Evolutionary conservation across 1,140 invertebrate genomes (phyloP).

Genomic region (Heliothis subflexa): DNA sequence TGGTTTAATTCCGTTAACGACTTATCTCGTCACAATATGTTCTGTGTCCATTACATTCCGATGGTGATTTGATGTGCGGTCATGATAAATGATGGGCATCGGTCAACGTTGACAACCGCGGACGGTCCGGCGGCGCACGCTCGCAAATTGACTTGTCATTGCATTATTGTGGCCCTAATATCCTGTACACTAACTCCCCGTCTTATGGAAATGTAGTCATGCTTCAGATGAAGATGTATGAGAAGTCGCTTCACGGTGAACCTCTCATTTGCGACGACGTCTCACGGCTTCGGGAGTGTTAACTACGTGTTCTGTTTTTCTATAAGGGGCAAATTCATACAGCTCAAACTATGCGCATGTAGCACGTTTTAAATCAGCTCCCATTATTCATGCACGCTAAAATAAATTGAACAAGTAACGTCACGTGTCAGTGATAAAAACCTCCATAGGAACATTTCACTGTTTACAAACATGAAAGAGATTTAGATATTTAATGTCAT

Average conservation of each 20-base stretch:
- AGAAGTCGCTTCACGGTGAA: slow-evolving; percentile 11
- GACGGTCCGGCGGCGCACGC: slow-evolving; percentile 24
- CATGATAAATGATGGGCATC: slow-evolving; percentile 54
- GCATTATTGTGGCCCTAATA: slow-evolving; percentile 46
- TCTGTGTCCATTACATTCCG: slow-evolving; percentile 52
- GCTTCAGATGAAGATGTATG: slow-evolving; percentile 27
- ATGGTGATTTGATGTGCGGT: slow-evolving; percentile 54
- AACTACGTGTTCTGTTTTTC: slow-evolving; percentile 9
- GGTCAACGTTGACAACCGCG: slow-evolving; percentile 36
- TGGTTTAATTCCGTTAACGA: slow-evolving; percentile 59
- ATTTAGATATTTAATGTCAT: background rate
- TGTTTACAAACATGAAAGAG: background rate
- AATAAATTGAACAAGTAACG: background rate
- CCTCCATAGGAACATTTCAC: background rate
- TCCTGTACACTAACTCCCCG: slow-evolving; percentile 4
- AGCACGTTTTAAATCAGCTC: background rate
- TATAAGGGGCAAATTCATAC: background rate
- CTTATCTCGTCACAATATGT: slow-evolving; percentile 43
- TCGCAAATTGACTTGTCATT: slow-evolving; percentile 61
- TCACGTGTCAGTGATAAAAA: background rate
- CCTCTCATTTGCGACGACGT: slow-evolving; percentile 18
- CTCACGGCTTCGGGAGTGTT: background rate
- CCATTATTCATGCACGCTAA: background rate
- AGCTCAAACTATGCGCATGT: background rate
- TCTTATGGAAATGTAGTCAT: slow-evolving; percentile 46